Base-by-base conservation (phyloP, 2,113 vertebrate genomes). In the Prietella phreatophila region DNA sequence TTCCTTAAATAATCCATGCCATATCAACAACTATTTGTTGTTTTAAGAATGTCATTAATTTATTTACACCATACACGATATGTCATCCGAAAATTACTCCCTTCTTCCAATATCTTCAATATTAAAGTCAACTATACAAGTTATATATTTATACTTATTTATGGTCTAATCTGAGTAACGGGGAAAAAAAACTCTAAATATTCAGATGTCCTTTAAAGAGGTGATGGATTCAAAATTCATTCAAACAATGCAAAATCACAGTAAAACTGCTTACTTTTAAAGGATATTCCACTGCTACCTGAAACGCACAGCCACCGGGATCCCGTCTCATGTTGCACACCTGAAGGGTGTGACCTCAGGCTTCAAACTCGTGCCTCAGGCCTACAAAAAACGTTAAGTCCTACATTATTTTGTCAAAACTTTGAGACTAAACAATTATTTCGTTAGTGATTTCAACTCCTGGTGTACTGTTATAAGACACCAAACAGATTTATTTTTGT, bases 311-410 rank as follows among this genome's bases (percentile, higher is more conserved):
- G 0, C 58, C 0, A 88, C 91, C 14, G 91, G 90, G 65, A 0
- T 67, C 0, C 93, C 93, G 10, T 47, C n/a, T 0, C 5, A 0
- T 0, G 60, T 55, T 63, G 85, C 0, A 2, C 14, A 56, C 0
- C 39, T 93, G 1, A 20, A 55, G 4, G 93, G 92, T 0, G 91
- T 88, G 84, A 94, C 93, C 3, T 94, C 94, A 53, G 95, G 93
- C 0, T 94, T 87, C 89, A 92, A 93, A 47, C 92, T 94, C 22
- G 93, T 91, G 87, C 0, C 50, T 55, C 93, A 93, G 86, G 50
- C 0, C 13, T 0, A 82, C 36, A 20, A 55, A 5, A 1, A 3
- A 39, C 0, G 91, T 93, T 93, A 87, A 20, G 88, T 55, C 36
- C 7, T 58, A 22, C 20, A 27, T 2, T 36, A 15, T 69, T 17